Base-by-base conservation (phyloP, 2,797 vertebrate genomes). In the Sylvilagus floridanus region DNA sequence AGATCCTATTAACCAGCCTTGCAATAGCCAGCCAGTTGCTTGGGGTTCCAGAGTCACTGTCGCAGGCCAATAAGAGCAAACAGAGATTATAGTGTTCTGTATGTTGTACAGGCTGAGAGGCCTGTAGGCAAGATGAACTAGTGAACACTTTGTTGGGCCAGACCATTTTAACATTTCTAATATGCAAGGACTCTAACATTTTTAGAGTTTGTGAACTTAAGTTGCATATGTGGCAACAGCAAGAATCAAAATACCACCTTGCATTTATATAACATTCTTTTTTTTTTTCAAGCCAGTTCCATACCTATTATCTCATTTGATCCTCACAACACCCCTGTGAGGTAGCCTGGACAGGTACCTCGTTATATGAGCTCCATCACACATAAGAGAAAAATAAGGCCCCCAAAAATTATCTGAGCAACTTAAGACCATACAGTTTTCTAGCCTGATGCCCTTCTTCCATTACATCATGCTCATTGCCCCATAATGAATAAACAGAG, bases 241-340 rank as follows among this genome's bases (percentile, higher is more conserved):
- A 97, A 32, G 68, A 96, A 96, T 90, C 96, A 96, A 94, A 93
- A 94, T 97, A 97, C 84, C 95, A 96, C 76, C 96, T 94, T 96
- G 96, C 92, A 96, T 93, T 95, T 94, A 28, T 76, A 8, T 90
- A 96, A 96, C 54, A 90, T 30, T 96, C 94, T 91, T 95, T 91
- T 82, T 87, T 75, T 87, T 86, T 84, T 82, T 11, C 63, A 95
- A 97, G 76, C 52, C 83, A 88, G 88, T 90, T 95, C 66, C 91
- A 95, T 66, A 96, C 24, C 85, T 94, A 93, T 87, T 88, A 71
- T 75, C 47, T 96, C 71, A 96, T 92, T 97, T 96, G 92, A 96
- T 94, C 95, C 95, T 97, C 96, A 97, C 95, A 97, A 96, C 94
- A 97, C 95, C 96, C 95, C 96, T 96, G 96, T 97, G 96, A 97